Evolutionary conservation across 1,140 invertebrate genomes (phyloP), one percentile per base, ranked within the genome.

Genomic region (Caenorhabditis brenneri): DNA sequence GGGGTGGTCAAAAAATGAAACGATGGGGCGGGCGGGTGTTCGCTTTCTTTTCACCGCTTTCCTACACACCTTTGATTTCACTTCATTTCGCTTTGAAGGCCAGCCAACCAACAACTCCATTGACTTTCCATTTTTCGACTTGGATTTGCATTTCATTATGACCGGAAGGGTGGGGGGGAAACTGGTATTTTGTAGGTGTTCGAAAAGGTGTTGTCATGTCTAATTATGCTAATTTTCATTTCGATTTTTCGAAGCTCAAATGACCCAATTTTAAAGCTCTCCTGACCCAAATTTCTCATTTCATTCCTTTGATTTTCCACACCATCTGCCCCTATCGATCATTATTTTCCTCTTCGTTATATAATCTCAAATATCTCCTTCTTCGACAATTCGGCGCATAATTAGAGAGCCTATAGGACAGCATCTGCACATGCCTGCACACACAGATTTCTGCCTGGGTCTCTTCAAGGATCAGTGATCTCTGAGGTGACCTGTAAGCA

Each of bases 121-220:
- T 36, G 22, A 74, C 65, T 74, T 74, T 74, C 27, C 19, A 22
- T 39, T 65, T 65, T 74, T 42, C 39, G n/a, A n/a, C n/a, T n/a
- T n/a, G n/a, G n/a, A 74, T 74, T 74, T 74, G 65, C 65, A 74
- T 74, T 74, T 74, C 65, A 74, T 74, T 74, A 74, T 22, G 36
- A 74, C 65, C 65, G 65, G 65, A 74, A 55, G 24, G 19, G 5
- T 5, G 48, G n/a, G 48, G 6, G 9, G 9, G 27, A 55, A 74
- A 74, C 65, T 74, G 65, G 65, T 74, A 46, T 74, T 74, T 74
- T 74, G 39, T 10, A 46, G 65, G 65, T 15, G 65, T 74, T 74
- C 36, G 22, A 74, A 74, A n/a, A 46, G 65, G 65, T 15, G 65
- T 42, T 74, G 29, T 22, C 42, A 74, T n/a, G n/a, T n/a, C n/a